These are phyloP conservation scores for Didymodactylos carnosus DNA, from an alignment of 2,888 invertebrate genomes.

Conservation along the genomic window DNA sequence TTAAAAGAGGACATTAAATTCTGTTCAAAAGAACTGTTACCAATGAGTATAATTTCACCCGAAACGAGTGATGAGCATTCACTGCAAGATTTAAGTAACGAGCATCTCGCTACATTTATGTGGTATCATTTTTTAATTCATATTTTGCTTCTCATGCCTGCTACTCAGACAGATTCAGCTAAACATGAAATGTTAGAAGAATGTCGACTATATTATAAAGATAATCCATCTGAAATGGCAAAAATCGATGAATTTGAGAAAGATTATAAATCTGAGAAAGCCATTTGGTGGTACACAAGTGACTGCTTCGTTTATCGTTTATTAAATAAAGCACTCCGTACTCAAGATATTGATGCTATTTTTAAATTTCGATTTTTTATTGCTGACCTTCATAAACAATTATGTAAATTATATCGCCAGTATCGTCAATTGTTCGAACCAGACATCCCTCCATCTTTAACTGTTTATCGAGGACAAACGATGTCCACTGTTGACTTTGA, in stretches of 20 bases:
- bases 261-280: not conserved
- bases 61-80: not conserved
- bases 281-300: not conserved
- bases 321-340: not conserved
- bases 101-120: not conserved
- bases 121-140: not conserved
- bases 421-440: not conserved
- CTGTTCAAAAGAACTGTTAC: not conserved
- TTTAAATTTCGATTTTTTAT: not conserved
- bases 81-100: not conserved
- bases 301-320: not conserved
- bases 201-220: not conserved
- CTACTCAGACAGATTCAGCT: no score
- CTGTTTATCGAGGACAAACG: not conserved
- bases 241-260: not conserved
- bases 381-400: not conserved
- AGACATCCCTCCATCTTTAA: not conserved
- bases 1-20: not conserved
- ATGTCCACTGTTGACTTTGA: no score
- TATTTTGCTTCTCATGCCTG: not conserved
- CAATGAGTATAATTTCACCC: not conserved
- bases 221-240: not conserved
- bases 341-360: not conserved
- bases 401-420: not conserved
- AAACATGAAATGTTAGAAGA: not conserved